Conservation (phyloP, 2,888 invertebrate genomes). For the Hartigia nigra region DNA sequence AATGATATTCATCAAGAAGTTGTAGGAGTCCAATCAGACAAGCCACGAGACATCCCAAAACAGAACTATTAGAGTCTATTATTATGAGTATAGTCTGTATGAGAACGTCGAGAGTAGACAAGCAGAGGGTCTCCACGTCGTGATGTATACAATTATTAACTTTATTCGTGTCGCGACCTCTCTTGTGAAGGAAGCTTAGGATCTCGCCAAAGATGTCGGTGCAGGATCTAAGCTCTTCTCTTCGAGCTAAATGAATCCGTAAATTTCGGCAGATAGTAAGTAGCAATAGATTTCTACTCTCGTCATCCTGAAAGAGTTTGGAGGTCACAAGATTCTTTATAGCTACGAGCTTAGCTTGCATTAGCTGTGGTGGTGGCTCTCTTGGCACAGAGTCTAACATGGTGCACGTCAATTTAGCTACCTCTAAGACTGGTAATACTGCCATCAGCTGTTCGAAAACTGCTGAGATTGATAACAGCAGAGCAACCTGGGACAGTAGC, state of each 20-base stretch:
- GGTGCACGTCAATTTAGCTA: conserved; percentile 82
- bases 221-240: conserved; percentile 85
- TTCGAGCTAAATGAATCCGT: conserved; percentile 81
- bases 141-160: conserved; percentile 76
- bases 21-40: conserved; percentile 88
- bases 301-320: conserved; percentile 80
- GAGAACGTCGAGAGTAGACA: conserved; percentile 84
- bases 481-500: conserved; percentile 83
- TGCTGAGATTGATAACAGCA: conserved; percentile 84
- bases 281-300: conserved; percentile 85
- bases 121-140: conserved; percentile 85
- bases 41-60: conserved; percentile 85
- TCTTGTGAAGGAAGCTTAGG: conserved; percentile 74
- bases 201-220: conserved; percentile 90
- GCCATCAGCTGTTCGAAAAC: conserved; percentile 85
- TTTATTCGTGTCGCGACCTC: conserved; percentile 69
- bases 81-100: conserved; percentile 87
- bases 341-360: conserved; percentile 84
- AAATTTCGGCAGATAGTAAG: conserved; percentile 88
- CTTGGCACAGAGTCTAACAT: conserved; percentile 82
- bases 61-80: conserved; percentile 80
- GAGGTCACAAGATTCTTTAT: conserved; percentile 84
- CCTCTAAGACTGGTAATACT: conserved; percentile 80
- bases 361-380: conserved; percentile 76
- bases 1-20: conserved; percentile 88